Evolutionary conservation across 2,797 vertebrate genomes (phyloP).

Genomic region (Lacerta viridis): DNA sequence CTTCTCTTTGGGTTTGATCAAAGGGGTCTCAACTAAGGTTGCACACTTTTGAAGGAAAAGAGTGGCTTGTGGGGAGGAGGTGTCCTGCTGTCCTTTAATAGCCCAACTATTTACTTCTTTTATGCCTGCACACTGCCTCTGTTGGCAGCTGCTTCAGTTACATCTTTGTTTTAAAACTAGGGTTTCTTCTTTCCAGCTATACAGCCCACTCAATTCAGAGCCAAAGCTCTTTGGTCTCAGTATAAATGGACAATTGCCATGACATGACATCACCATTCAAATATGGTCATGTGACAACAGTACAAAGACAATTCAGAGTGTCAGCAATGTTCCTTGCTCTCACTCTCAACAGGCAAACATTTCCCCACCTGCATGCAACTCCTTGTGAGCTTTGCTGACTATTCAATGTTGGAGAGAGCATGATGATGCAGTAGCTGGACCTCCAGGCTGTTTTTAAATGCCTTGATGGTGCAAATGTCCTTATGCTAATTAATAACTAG

Average conservation of each 20-base stretch:
- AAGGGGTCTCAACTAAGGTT: too few species aligned
- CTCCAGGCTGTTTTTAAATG: not conserved
- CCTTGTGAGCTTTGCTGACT: not conserved
- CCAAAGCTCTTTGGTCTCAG: not conserved
- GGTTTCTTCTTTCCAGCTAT: not conserved
- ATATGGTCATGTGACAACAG: not conserved
- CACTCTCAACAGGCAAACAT: not conserved
- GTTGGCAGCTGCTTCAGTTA: not conserved
- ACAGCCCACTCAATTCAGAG: not conserved
- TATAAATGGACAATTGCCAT: not conserved
- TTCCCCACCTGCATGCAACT: not conserved
- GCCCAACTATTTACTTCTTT: not conserved
- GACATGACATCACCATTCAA: not conserved
- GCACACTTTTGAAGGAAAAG: too few species aligned
- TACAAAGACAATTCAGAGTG: not conserved
- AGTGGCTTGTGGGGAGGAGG: not conserved
- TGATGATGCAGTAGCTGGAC: not conserved
- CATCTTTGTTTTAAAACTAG: not conserved
- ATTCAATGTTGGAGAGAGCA: not conserved
- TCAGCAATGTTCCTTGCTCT: not conserved
- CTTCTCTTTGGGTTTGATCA: not conserved
- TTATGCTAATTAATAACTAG: too few species aligned
- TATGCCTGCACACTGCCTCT: not conserved
- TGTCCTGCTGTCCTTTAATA: not conserved
- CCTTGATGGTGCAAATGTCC: not conserved